phyloP scores from a whole-genome alignment of 2,113 vertebrate species.

The Cygnus buccinator region DNA sequence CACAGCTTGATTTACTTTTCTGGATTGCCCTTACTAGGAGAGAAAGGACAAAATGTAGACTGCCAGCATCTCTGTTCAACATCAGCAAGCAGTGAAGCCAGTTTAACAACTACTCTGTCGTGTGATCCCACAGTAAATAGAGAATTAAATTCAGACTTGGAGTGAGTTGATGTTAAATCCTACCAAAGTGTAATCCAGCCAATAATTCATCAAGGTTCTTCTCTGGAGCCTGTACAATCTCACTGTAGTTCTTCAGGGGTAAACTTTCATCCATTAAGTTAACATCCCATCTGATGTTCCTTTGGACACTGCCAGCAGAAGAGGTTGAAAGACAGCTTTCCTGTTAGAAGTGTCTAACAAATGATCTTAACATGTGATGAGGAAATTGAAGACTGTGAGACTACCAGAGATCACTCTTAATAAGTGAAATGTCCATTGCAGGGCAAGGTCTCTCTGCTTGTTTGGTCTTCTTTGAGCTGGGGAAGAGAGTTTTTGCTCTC shows the following conservation, averaged over 20 bases:
- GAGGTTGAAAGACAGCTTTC: neutral
- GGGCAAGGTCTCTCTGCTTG: neutral
- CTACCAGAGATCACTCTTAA: neutral
- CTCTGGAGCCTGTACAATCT: neutral
- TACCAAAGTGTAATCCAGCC: neutral
- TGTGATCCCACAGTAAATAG: neutral
- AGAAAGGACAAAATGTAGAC: neutral
- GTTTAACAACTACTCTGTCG: neutral
- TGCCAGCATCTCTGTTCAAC: neutral
- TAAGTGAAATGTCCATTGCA: too few relatives aligned
- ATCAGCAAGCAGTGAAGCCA: neutral
- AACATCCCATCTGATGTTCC: neutral
- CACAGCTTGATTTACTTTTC: neutral
- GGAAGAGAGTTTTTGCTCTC: neutral
- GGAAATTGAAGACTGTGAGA: neutral
- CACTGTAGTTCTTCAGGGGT: neutral
- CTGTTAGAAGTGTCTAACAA: neutral
- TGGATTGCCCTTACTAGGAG: neutral
- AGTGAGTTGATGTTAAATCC: neutral
- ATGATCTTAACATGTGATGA: fast-evolving
- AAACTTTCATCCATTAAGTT: neutral
- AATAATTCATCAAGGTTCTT: neutral
- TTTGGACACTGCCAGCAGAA: neutral
- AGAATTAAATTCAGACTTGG: neutral
- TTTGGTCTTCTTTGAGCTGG: neutral